Evolutionary conservation across 2,113 vertebrate genomes (phyloP), one percentile per base, ranked within the genome.

Genomic region (Sceloporus undulatus): DNA sequence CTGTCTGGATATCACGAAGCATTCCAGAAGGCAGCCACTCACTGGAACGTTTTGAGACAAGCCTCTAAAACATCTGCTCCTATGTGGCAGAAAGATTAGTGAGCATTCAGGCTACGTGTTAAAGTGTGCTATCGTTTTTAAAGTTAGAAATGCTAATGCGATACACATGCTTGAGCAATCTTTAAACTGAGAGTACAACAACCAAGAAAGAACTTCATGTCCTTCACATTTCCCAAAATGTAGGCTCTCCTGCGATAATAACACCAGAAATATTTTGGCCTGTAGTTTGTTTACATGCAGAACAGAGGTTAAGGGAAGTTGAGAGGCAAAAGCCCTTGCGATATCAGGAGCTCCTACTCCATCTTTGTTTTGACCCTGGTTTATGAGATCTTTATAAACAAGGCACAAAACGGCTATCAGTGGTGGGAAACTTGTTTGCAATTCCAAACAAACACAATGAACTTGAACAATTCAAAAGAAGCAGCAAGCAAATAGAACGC

Each of bases 31-130:
- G 59, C 11, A 62, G 59, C 11, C 3, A 62, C 59, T 62, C 16
- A 62, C 18, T 14, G 3, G 27, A 38, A 84, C n/a, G 4, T 23
- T 71, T 56, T 38, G 29, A 34, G n/a, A 73, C 14, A 27, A 14
- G 71, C 13, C 71, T 73, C 9, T 76, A 14, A 42, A 42, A 48
- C 1, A 76, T 76, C 74, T 42, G 74, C 3, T 42, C 1, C 3
- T 23, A 76, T 23, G 40, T 23, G 40, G 79, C 79, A 13, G 56
- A 84, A 84, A 59, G n/a, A 74, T 84, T 25, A 74, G 85, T 29
- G 7, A 70, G 65, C 42, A 27, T 87, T 42, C 84, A 79, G 29
- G 23, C 27, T 13, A 54, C n/a, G 9, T 70, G 76, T 10, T 54
- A 54, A 70, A 19, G 59, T 34, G 52, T 21, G n/a, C 38, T 79